These are phyloP conservation scores for Sinocyclocheilus maitianheensis DNA, from an alignment of 2,113 vertebrate species.

Conservation along the genomic window DNA sequence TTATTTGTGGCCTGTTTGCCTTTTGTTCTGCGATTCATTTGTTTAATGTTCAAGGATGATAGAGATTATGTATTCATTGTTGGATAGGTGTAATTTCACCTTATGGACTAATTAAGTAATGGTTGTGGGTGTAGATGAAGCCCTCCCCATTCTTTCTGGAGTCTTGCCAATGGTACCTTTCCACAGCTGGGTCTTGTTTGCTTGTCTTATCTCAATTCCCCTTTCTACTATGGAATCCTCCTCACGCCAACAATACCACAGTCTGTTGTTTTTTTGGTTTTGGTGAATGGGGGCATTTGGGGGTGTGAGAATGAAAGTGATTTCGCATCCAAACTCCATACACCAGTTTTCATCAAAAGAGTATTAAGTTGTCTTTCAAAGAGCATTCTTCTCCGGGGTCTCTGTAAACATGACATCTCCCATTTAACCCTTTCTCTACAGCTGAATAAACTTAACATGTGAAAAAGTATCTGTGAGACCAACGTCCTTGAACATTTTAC, in stretches of 20 bases:
- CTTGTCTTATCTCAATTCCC: conserved; percentile 66
- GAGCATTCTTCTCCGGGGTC: conserved; percentile 1
- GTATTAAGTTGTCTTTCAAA: conserved; percentile 20
- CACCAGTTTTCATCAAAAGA: not conserved
- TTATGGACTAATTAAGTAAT: conserved; percentile 46
- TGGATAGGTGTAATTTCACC: conserved; percentile 35
- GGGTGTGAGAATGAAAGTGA: conserved; percentile 32
- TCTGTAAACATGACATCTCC: conserved; percentile 8
- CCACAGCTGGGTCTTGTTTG: conserved; percentile 79
- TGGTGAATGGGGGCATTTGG: not conserved
- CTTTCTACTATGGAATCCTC: conserved; percentile 44
- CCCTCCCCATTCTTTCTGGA: conserved; percentile 62
- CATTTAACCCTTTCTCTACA: conserved; percentile 25
- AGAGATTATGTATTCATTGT: conserved; percentile 8
- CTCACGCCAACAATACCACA: conserved; percentile 35
- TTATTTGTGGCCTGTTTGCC: not conserved
- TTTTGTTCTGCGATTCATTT: conserved; percentile 1
- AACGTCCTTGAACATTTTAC: conserved; percentile 57
- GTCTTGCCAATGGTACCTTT: conserved; percentile 75
- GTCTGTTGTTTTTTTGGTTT: conserved; percentile 34
- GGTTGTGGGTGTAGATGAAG: conserved; percentile 59
- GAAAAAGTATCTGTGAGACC: conserved; percentile 14
- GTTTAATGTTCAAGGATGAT: conserved; percentile 1
- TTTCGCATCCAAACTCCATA: conserved; percentile 8
- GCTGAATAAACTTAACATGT: conserved; percentile 32